Percentiles rank a stretch among this genome's conserved stretches.
These are phyloP conservation scores for Meteorus colon DNA, from an alignment of 2,888 invertebrate species.

Conservation along the genomic window DNA sequence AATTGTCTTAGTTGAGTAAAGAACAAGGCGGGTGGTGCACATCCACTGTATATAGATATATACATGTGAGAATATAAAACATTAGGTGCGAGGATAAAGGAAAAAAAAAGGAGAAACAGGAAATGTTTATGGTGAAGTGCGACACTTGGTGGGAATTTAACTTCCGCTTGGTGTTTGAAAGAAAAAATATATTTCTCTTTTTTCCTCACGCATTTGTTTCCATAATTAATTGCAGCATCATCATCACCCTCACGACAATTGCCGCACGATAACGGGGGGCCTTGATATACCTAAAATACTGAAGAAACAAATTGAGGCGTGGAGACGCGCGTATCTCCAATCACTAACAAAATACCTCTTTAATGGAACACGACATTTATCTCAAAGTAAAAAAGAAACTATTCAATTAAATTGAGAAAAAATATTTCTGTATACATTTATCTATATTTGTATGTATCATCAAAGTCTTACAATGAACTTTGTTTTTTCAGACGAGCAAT, in stretches of 20 bases:
- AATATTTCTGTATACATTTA: neutral
- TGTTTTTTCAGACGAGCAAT: constrained; percentile 51
- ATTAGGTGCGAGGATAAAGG: neutral
- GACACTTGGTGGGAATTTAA: neutral
- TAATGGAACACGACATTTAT: constrained; percentile 12
- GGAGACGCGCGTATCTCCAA: constrained; percentile 5
- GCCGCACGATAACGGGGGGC: constrained; percentile 9
- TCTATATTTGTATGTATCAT: neutral
- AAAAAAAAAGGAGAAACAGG: constrained; percentile 6
- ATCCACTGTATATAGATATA: neutral
- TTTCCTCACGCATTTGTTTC: constrained; percentile 29
- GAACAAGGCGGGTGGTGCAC: neutral
- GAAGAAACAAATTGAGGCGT: constrained; percentile 8
- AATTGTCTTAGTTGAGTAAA: constrained; percentile 23
- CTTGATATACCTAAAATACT: constrained; percentile 7
- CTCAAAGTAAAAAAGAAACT: neutral
- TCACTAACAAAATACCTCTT: constrained; percentile 17
- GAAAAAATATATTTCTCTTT: neutral
- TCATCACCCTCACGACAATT: constrained; percentile 8
- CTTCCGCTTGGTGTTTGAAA: constrained; percentile 1
- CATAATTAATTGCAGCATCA: constrained; percentile 25
- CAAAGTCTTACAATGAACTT: neutral
- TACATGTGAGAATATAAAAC: neutral
- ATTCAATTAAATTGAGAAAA: neutral
- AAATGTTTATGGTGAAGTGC: constrained; percentile 7